A percentile compares a stretch with the other conserved stretches of the same genome.
These are phyloP conservation scores for Poecilobothrus nobilitatus DNA, from an alignment of 2,888 invertebrate genomes.

Conservation along the genomic window DNA sequence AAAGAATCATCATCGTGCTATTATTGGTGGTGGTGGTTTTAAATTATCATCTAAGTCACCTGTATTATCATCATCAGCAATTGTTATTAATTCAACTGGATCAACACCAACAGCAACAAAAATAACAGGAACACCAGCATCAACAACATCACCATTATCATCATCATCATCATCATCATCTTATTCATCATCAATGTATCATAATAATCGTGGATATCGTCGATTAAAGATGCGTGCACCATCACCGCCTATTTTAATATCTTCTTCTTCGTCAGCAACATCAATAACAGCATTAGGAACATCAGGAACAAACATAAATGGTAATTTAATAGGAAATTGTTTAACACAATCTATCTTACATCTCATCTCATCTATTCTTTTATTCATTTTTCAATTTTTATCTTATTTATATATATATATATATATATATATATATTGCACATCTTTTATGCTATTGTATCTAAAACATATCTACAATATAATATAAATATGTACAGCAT, in stretches of 20 bases:
- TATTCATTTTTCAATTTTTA: not conserved
- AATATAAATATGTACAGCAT: too few relatives aligned
- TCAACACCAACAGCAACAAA: constrained; percentile 27
- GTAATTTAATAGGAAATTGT: constrained; percentile 18
- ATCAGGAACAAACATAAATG: constrained; percentile 19
- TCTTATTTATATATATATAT: not conserved
- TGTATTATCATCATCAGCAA: constrained; percentile 4
- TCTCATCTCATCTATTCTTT: too few relatives aligned
- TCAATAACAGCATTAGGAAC: constrained; percentile 18
- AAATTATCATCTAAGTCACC: not conserved
- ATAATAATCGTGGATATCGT: constrained; percentile 32
- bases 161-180: constrained; percentile 36
- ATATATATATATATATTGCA: too few relatives aligned
- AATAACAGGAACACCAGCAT: constrained; percentile 29
- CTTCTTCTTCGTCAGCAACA: constrained; percentile 19
- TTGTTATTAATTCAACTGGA: constrained; percentile 15
- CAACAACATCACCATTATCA: constrained; percentile 31
- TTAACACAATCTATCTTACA: not conserved
- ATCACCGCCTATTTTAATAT: constrained; percentile 29
- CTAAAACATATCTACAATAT: too few relatives aligned
- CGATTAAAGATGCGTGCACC: constrained; percentile 36
- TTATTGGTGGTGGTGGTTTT: not conserved
- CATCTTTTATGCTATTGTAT: too few relatives aligned
- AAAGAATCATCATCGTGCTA: constrained; percentile 16
- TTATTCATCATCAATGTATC: constrained; percentile 29